Evolutionary conservation across 2,888 invertebrate species (phyloP), one percentile per base, ranked within the genome.

Genomic region (Augochlorella aurata): DNA sequence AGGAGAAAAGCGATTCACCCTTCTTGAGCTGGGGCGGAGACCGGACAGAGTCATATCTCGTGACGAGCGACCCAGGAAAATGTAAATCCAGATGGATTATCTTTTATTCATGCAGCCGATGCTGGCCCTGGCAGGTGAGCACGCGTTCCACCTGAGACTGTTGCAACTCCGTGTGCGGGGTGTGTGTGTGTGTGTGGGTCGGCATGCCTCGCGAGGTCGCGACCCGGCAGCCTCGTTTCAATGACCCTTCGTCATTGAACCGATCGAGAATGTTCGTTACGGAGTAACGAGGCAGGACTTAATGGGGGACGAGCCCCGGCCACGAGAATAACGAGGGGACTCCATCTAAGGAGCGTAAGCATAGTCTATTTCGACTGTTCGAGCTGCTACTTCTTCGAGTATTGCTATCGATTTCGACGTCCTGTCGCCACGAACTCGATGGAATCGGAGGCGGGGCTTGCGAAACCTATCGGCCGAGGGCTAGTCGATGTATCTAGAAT

Each of bases 201-300:
- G 38, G 38, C 38, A 47, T 49, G 50, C 65, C 54, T 58, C 49
- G 68, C 29, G 81, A 79, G 78, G 81, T 86, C 87, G 70, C 80
- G 87, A 87, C 87, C 87, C 18, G 78, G 24, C 84, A 81, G 73
- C 85, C 87, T 75, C 81, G 86, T 86, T 87, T 79, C 87, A 85
- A 87, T 78, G 82, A 87, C 82, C 85, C 70, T 52, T 58, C 75
- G 85, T 65, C 78, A 80, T 77, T 52, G 67, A 66, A 49, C 54
- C 61, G 65, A 77, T 72, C 47, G 58, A 63, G 65, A 79, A 77
- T 54, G 52, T 70, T 75, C 75, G 79, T 84, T 77, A 74, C 38
- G 29, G 29, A 16, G 66, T 74, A 84, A 83, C 74, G 67, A 80
- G 71, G 12, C 47, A 49, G 14, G 16, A 50, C 24, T 74, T 79